Evolutionary conservation across 1,140 invertebrate genomes (phyloP), one percentile per base, ranked within the genome.

Genomic region (Megalonaias nervosa): DNA sequence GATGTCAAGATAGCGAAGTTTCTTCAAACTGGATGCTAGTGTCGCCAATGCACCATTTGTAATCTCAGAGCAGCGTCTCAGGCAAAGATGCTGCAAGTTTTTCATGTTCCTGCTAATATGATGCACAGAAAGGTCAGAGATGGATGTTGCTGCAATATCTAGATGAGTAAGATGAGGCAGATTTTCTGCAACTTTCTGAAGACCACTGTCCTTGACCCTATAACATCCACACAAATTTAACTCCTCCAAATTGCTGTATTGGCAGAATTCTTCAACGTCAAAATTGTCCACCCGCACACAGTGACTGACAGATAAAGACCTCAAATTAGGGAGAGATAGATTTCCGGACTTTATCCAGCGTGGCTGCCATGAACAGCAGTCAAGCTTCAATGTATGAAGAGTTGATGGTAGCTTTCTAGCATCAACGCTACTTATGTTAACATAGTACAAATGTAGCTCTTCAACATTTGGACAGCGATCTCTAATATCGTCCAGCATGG

Each of bases 401-500:
- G 70, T 56, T 11, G 17, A 12, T 6, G 76, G 76, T 13, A 78
- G 71, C 69, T 67, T 73, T 12, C 23, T 58, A 15, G 26, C 66
- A 26, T 64, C 67, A 48, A 78, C 64, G 21, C 48, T 74, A 17
- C 62, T 60, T 12, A 78, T 15, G 48, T 64, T 68, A 23, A 78
- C 68, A 13, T 55, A 31, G 15, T 69, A n/a, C 31, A 78, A 55
- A 16, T 72, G 66, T 6, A 78, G 26, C n/a, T 67, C 67, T 31
- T 73, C 60, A 57, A 78, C 59, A 26, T 73, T 73, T 73, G 76
- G 71, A 69, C 76, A 78, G 15, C 21, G 19, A 31, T 67, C 58
- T 64, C 65, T 57, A 23, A 78, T 69, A 57, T 78, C 76, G 11
- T 78, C 76, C n/a, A 78, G 56, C 38, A 78, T 23, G 13, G 76